Evolutionary conservation across 2,113 vertebrate species (phyloP), one percentile per base, ranked within the genome.

Genomic region (Rutilus rutilus): DNA sequence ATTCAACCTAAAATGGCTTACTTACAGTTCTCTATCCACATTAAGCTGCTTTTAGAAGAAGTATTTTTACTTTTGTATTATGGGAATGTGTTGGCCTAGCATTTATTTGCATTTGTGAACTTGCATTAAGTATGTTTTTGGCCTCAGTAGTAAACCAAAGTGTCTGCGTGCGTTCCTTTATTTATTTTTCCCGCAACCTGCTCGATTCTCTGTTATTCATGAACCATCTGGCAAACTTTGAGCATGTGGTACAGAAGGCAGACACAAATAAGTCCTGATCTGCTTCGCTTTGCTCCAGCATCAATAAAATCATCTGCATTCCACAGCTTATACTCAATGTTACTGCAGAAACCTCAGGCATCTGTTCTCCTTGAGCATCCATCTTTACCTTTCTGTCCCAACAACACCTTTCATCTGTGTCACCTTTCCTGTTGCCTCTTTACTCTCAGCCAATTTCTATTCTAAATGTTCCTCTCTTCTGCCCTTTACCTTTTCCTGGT

Each of bases 151-250:
- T 47, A 60, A 85, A 62, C 23, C 25, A 45, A 33, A 71, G 17
- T 69, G 57, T 73, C 33, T 60, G 33, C 82, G 62, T n/a, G 47
- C 42, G 11, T 73, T 64, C 62, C 3, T 54, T 76, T 81, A 65
- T 86, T 84, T 81, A 50, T 82, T 85, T 91, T 89, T 85, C 87
- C 52, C 69, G 45, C 69, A 85, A 92, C 90, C 92, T 90, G 90
- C 85, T 80, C 33, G 89, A 89, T 74, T 87, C 89, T 93, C 89
- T 91, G 89, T 93, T 94, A 94, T 95, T 94, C 90, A 95, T 94
- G 93, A 94, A 92, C 95, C 93, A 95, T 95, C 93, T 95, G 95
- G 73, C 92, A 65, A 91, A 90, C 89, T 88, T 82, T 89, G 88
- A 86, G 86, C 87, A 87, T 91, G 89, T 92, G 91, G 93, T 90